phyloP scores from a whole-genome alignment of 2,113 vertebrate species.

The Lipotes vexillifer region DNA sequence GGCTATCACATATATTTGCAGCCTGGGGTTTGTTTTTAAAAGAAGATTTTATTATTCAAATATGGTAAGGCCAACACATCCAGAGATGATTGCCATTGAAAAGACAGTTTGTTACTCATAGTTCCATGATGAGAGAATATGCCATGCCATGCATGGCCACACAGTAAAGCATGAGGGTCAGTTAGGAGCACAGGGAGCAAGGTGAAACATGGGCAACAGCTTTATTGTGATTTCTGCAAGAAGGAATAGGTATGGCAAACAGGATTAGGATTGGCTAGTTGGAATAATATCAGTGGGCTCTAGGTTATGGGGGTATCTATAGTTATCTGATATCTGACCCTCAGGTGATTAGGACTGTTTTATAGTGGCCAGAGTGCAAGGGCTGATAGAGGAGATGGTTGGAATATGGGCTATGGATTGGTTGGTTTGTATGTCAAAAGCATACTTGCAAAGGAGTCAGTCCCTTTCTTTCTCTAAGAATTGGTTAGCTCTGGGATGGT shows the following conservation, averaged over 20 bases:
- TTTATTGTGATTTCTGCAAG: not conserved
- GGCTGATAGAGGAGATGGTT: not conserved
- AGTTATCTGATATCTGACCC: not conserved
- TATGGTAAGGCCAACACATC: not conserved
- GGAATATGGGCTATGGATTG: not conserved
- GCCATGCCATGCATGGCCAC: not conserved
- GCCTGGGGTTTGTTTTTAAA: not conserved
- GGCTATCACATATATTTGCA: not conserved
- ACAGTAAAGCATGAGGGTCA: not conserved
- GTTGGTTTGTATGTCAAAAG: not conserved
- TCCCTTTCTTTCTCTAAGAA: not conserved
- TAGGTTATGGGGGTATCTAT: not conserved
- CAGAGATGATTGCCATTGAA: not conserved
- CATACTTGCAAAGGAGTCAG: not conserved
- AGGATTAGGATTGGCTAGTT: not conserved
- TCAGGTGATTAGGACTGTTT: not conserved
- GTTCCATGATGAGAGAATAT: not conserved
- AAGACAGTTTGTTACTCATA: not conserved
- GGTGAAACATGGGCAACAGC: not conserved
- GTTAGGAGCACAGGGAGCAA: not conserved
- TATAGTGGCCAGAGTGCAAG: not conserved
- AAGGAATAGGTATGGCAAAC: not conserved
- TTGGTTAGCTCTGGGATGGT: not conserved
- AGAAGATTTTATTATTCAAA: not conserved
- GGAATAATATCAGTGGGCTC: not conserved